phyloP scores from a whole-genome alignment of 53 echinoderm and acorn worm species.

The Echinometra lucunter region DNA sequence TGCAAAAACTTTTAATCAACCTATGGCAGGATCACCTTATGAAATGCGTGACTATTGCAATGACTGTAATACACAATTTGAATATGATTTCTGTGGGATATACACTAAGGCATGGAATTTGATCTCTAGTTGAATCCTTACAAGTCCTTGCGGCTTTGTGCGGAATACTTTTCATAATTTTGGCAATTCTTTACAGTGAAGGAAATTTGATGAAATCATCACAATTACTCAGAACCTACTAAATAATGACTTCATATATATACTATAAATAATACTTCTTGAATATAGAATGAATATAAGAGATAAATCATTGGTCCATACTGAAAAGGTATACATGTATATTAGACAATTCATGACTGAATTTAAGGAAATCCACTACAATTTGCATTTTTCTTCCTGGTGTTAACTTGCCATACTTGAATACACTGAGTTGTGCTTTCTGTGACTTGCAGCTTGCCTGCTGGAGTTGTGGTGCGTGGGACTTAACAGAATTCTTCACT shows the following conservation, averaged over 20 bases:
- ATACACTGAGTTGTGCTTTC: neutral
- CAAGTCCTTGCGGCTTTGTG: no score
- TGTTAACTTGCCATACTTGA: neutral
- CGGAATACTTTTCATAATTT: neutral
- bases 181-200: neutral
- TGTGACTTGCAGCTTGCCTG: neutral
- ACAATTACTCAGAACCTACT: neutral
- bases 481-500: slow-evolving; percentile 92
- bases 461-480: slow-evolving; percentile 7
- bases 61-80: no score
- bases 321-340: neutral
- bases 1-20: no score
- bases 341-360: neutral
- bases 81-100: no score
- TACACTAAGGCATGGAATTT: no score
- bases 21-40: no score
- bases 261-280: neutral
- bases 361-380: neutral
- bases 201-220: neutral
- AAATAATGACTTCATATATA: neutral
- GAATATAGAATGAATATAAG: neutral
- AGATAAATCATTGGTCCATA: neutral
- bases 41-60: no score
- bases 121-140: no score
- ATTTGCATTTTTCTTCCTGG: neutral